phyloP scores from a whole-genome alignment of 2,888 invertebrate genomes.

The Ariolimax columbianus region DNA sequence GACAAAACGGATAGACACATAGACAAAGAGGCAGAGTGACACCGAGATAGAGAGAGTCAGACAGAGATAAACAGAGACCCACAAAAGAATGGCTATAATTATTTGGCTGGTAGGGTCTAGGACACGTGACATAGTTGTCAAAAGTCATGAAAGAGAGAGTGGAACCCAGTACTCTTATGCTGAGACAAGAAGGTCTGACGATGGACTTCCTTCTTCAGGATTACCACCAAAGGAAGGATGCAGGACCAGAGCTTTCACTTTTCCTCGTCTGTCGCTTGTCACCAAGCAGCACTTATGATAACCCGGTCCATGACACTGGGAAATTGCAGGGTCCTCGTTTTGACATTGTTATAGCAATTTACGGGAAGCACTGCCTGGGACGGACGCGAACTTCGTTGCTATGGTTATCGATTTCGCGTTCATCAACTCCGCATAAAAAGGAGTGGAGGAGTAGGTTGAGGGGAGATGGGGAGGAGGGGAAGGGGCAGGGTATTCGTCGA shows the following conservation, averaged over 20 bases:
- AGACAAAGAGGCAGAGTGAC: not conserved
- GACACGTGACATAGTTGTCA: not conserved
- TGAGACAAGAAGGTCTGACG: not conserved
- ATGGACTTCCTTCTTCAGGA: not conserved
- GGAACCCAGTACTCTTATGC: not conserved
- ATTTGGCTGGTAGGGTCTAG: not conserved
- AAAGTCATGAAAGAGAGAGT: not conserved
- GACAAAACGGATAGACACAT: too few relatives aligned
- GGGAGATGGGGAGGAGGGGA: not conserved
- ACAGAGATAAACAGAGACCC: too few relatives aligned
- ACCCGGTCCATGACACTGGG: conserved; percentile 44
- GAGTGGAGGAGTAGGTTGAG: not conserved
- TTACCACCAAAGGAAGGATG: conserved; percentile 5
- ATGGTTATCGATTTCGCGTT: conserved; percentile 53
- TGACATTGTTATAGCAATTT: conserved; percentile 47
- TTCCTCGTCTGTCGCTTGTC: conserved; percentile 38
- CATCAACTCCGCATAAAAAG: conserved; percentile 39
- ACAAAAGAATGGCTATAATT: conserved; percentile 1
- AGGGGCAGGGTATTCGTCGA: not conserved
- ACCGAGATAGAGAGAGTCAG: not conserved
- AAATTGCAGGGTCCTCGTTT: conserved; percentile 46
- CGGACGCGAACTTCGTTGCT: conserved; percentile 38
- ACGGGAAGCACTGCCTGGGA: conserved; percentile 40
- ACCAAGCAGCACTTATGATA: conserved; percentile 46
- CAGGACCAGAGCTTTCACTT: conserved; percentile 28